A percentile compares a stretch with the other conserved stretches of the same genome.
Evolutionary conservation across 2,113 vertebrate genomes (phyloP).

Genomic region (Pavo muticus): DNA sequence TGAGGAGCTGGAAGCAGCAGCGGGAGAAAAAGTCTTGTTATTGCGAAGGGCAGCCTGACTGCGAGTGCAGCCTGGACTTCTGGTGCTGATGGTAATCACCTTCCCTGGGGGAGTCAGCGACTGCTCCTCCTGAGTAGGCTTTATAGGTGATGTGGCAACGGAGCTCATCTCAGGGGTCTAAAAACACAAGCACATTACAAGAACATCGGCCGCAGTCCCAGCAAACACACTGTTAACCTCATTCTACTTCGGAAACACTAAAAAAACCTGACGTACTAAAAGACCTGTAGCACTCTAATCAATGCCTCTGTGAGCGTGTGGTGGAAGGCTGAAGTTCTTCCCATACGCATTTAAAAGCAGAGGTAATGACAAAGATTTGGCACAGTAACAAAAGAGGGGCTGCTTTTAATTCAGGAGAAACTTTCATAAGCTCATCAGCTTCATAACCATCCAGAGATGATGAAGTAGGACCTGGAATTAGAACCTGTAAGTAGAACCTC

Average conservation of each 20-base stretch:
- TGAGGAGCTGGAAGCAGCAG: conserved; percentile 73
- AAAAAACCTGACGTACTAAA: not conserved
- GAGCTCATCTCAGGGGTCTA: conserved; percentile 87
- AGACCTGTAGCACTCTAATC: not conserved
- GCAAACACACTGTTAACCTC: not conserved
- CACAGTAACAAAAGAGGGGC: not conserved
- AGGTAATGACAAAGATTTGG: not conserved
- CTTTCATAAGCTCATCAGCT: not conserved
- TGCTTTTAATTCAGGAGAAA: not conserved
- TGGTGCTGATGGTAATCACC: conserved; percentile 77
- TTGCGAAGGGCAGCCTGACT: conserved; percentile 84
- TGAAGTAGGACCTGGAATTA: no score
- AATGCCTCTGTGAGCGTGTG: not conserved
- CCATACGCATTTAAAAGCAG: not conserved
- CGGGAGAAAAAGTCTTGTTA: conserved; percentile 80
- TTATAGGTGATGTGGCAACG: conserved; percentile 85
- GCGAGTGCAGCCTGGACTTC: conserved; percentile 90
- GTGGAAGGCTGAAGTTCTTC: not conserved
- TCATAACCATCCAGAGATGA: not conserved
- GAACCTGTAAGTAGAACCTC: no score
- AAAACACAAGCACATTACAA: not conserved
- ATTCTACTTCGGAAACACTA: not conserved
- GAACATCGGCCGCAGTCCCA: not conserved
- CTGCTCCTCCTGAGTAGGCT: conserved; percentile 88
- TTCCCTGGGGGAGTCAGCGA: conserved; percentile 88